Conservation (phyloP, 2,113 vertebrate genomes). For the Myodes glareolus region DNA sequence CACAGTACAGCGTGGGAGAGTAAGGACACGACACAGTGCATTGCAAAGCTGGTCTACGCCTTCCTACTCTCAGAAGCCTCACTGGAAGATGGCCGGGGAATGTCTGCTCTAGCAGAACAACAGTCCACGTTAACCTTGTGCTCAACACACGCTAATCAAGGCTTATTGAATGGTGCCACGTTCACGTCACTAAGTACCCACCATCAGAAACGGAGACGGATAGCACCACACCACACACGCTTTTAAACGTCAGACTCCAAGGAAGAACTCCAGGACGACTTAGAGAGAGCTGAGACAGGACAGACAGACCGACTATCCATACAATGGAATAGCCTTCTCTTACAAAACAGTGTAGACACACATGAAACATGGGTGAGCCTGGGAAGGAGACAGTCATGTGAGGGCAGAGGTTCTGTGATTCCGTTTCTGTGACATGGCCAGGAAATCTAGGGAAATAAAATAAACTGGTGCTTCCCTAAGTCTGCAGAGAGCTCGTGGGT, state of each 20-base stretch:
- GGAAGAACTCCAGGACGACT: conserved; percentile 8
- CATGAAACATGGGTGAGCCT: not conserved
- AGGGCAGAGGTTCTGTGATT: not conserved
- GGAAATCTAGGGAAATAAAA: not conserved
- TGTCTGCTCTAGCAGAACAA: not conserved
- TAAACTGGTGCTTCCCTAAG: not conserved
- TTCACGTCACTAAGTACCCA: not conserved
- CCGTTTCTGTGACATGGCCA: not conserved
- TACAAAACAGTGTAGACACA: not conserved
- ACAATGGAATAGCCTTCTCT: not conserved
- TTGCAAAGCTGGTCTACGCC: not conserved
- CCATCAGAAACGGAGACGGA: not conserved
- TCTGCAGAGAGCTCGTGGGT: too few species aligned
- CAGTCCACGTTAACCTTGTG: conserved; percentile 22
- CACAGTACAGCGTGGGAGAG: not conserved
- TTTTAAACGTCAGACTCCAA: conserved; percentile 28
- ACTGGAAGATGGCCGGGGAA: not conserved
- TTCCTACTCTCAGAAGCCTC: conserved; percentile 15
- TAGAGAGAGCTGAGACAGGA: not conserved
- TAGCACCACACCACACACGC: not conserved
- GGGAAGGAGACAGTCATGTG: not conserved
- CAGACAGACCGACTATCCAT: not conserved
- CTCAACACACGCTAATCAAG: conserved; percentile 34
- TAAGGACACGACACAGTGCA: not conserved
- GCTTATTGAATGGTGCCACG: not conserved